These are phyloP conservation scores for Camponotus floridanus DNA, from an alignment of 1,140 invertebrate species.

Conservation along the genomic window DNA sequence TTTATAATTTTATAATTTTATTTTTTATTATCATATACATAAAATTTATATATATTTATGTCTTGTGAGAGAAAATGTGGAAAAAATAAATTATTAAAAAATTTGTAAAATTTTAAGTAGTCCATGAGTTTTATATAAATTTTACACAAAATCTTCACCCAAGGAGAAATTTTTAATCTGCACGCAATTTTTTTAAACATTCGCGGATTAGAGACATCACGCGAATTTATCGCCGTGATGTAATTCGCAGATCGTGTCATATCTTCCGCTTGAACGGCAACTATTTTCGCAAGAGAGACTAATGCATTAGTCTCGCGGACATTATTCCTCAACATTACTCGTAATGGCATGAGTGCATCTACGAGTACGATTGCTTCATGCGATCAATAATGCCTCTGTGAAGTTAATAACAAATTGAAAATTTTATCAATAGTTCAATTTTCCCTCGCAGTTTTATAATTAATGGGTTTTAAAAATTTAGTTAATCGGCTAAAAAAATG, in stretches of 20 bases:
- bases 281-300: slow-evolving; percentile 50
- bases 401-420: no score
- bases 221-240: slow-evolving; percentile 21
- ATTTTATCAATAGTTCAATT: no score
- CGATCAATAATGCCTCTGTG: background rate
- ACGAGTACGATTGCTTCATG: slow-evolving; percentile 10
- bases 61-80: background rate
- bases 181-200: background rate
- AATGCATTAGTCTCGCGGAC: slow-evolving; percentile 35
- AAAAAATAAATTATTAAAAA: background rate
- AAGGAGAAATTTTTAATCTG: background rate
- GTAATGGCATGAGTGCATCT: slow-evolving; percentile 38
- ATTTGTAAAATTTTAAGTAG: background rate
- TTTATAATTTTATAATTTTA: background rate
- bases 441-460: no score
- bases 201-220: slow-evolving; percentile 23
- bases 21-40: background rate
- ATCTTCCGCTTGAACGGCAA: background rate
- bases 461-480: no score
- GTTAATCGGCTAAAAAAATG: no score
- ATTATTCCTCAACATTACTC: slow-evolving; percentile 34
- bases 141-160: background rate
- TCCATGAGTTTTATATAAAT: background rate
- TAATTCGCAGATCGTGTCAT: slow-evolving; percentile 20
- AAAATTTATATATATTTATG: background rate